A percentile compares a stretch with the other conserved stretches of the same genome.
These are phyloP conservation scores for Ahaetulla prasina DNA, from an alignment of 2,113 vertebrate species.

Conservation along the genomic window DNA sequence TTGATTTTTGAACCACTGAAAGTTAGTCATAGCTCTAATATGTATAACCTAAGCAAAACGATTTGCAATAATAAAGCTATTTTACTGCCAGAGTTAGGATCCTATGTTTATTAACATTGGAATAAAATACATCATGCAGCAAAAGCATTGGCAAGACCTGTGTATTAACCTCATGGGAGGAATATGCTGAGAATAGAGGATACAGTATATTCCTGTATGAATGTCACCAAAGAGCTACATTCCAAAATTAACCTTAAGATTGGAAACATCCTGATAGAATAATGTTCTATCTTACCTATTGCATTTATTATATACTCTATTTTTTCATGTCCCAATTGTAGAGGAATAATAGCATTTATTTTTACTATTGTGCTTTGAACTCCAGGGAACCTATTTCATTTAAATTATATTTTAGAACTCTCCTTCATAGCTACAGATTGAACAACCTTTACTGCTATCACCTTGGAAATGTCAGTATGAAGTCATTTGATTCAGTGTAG, in stretches of 20 bases:
- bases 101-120: neutral
- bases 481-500: neutral
- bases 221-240: neutral
- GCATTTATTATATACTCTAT: neutral
- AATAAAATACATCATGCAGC: neutral
- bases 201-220: neutral
- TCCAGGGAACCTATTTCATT: constrained; percentile 11
- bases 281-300: neutral
- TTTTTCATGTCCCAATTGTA: neutral
- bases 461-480: neutral
- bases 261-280: neutral
- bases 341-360: neutral
- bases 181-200: neutral
- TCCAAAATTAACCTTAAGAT: neutral
- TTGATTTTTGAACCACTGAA: neutral
- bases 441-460: neutral
- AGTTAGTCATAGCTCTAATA: neutral
- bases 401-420: neutral
- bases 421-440: neutral
- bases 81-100: neutral
- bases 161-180: neutral
- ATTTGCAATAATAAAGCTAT: neutral
- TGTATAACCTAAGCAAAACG: neutral
- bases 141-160: neutral
- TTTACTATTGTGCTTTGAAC: neutral